phyloP scores from a whole-genome alignment of 2,113 vertebrate genomes.

The Hystrix brachyura region DNA sequence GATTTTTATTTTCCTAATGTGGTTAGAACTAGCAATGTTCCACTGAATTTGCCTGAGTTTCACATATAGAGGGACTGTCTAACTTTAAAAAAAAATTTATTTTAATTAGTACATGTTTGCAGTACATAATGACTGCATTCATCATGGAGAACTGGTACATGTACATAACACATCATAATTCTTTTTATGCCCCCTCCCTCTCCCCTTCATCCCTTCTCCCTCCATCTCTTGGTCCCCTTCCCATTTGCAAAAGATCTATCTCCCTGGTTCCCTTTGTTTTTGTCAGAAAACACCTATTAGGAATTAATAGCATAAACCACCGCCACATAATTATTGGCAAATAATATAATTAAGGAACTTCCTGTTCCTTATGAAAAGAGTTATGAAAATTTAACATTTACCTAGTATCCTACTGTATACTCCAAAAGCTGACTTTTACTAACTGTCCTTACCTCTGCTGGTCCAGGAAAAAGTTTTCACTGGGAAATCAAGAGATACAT shows the following conservation, averaged over 20 bases:
- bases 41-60: neutral
- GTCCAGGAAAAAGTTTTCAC: neutral
- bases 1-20: constrained; percentile 30
- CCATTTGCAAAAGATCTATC: neutral
- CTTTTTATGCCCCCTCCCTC: neutral
- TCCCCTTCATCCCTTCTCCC: neutral
- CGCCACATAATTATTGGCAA: constrained; percentile 44
- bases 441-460: neutral
- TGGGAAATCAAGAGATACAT: neutral
- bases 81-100: neutral
- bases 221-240: neutral
- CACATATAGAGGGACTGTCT: neutral
- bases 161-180: neutral
- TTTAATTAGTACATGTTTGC: neutral
- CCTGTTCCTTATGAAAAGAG: neutral
- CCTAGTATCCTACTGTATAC: neutral
- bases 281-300: constrained; percentile 20
- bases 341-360: constrained; percentile 46
- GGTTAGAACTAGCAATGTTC: neutral
- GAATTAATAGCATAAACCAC: neutral
- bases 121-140: neutral
- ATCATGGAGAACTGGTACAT: neutral
- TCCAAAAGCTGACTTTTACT: constrained; percentile 40
- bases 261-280: neutral
- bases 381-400: constrained; percentile 40